phyloP scores from a whole-genome alignment of 2,797 vertebrate species.

The Eulemur coronatus region DNA sequence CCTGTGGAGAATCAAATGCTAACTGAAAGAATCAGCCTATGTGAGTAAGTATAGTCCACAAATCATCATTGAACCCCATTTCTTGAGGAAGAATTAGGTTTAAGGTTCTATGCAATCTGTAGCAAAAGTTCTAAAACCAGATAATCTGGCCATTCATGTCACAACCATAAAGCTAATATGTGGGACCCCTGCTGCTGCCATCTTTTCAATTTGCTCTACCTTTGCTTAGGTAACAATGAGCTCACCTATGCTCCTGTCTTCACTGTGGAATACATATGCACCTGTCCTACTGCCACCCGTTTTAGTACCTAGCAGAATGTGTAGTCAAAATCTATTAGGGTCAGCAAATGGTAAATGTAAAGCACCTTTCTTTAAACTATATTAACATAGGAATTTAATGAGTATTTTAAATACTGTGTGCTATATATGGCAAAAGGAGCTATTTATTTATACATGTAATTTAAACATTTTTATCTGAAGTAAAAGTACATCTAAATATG shows the following conservation, averaged over 20 bases:
- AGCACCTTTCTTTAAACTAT: conserved; percentile 34
- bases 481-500: not conserved
- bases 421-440: not conserved
- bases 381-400: conserved; percentile 19
- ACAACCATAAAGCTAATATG: not conserved
- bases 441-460: not conserved
- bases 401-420: conserved; percentile 39
- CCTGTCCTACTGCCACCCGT: not conserved
- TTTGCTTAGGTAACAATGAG: conserved; percentile 6
- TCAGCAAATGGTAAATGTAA: not conserved
- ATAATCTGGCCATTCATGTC: not conserved
- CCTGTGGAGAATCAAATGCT: conserved; percentile 69
- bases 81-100: not conserved
- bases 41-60: not conserved
- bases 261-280: not conserved
- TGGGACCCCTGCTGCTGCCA: not conserved
- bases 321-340: not conserved
- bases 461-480: conserved; percentile 21
- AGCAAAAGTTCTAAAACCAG: conserved; percentile 35
- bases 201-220: not conserved
- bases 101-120: conserved; percentile 12
- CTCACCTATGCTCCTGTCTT: not conserved
- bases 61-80: not conserved
- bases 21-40: not conserved
- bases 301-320: not conserved